Evolutionary conservation across 2,888 invertebrate genomes (phyloP), one percentile per base, ranked within the genome.

Genomic region (Unio delphinus): DNA sequence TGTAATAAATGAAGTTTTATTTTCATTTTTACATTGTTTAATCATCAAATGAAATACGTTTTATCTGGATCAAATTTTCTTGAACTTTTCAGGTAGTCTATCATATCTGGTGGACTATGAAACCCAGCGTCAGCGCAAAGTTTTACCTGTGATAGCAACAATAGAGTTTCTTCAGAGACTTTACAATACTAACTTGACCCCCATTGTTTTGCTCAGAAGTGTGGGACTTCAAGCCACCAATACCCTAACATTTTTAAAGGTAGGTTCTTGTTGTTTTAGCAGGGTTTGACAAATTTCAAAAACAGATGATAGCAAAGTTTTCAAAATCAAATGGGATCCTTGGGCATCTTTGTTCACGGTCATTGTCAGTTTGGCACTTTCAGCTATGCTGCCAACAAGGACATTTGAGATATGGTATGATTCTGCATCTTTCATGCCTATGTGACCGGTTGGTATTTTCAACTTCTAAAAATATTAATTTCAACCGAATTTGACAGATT

Each of bases 131-230:
- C 96, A 98, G 88, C 91, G 94, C 30, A 94, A 95, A 87, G 97
- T 97, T 89, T 92, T 98, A 34, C 96, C 98, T 0, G 94, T 95
- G 0, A 95, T 97, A 93, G 89, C 95, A 20, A 94, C 95, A 0
- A 93, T 97, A 5, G 97, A 99, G 90, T 94, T 94, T 8, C 91
- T 99, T 62, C 95, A 97, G 85, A 92, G 95, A 62, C 91, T 99
- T 11, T 98, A 97, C 90, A 93, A 93, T 69, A 93, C 93, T 15
- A 82, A 82, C 11, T 87, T 87, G 56, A 83, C 88, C 55, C 96
- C 96, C 0, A 84, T 95, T 0, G 95, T 97, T 0, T 89, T 96
- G n/a, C 89, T 94, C 3, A 92, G 97, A 80, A 95, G 95, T 86
- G 86, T 97, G 17, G 97, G 97, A 0, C 90, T 97, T 68, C 95